Evolutionary conservation across 2,888 invertebrate genomes (phyloP).

Genomic region (Orgyia antiqua): DNA sequence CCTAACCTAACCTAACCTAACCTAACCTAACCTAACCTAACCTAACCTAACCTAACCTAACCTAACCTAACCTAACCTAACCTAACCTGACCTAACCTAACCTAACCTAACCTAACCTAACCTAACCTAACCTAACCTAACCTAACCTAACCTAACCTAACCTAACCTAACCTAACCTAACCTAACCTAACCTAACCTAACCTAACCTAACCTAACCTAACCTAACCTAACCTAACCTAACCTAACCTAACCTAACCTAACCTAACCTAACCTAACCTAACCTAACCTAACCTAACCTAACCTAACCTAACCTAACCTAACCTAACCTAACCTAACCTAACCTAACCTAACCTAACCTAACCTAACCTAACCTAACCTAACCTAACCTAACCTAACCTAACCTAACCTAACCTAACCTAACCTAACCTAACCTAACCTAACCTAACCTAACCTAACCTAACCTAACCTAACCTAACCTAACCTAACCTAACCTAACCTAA

Average conservation of each 20-base stretch:
- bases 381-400: slow-evolving; percentile 12
- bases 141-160: slow-evolving; percentile 24
- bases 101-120: slow-evolving; percentile 20
- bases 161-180: slow-evolving; percentile 26
- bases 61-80: slow-evolving; percentile 22
- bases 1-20: slow-evolving; percentile 10
- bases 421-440: slow-evolving; percentile 14
- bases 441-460: too few relatives aligned
- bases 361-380: slow-evolving; percentile 11
- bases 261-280: slow-evolving; percentile 11
- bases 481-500: too few relatives aligned
- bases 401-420: slow-evolving; percentile 14
- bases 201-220: slow-evolving; percentile 12
- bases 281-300: slow-evolving; percentile 12
- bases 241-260: slow-evolving; percentile 12
- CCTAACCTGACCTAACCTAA: slow-evolving; percentile 20
- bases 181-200: slow-evolving; percentile 12
- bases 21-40: slow-evolving; percentile 19
- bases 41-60: slow-evolving; percentile 20
- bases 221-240: slow-evolving; percentile 10
- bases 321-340: slow-evolving; percentile 10
- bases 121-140: slow-evolving; percentile 22
- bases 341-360: slow-evolving; percentile 12
- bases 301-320: slow-evolving; percentile 12
- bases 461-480: too few relatives aligned